These are phyloP conservation scores for Drosophila kambysellisi DNA, from an alignment of 2,888 invertebrate genomes.

Conservation along the genomic window DNA sequence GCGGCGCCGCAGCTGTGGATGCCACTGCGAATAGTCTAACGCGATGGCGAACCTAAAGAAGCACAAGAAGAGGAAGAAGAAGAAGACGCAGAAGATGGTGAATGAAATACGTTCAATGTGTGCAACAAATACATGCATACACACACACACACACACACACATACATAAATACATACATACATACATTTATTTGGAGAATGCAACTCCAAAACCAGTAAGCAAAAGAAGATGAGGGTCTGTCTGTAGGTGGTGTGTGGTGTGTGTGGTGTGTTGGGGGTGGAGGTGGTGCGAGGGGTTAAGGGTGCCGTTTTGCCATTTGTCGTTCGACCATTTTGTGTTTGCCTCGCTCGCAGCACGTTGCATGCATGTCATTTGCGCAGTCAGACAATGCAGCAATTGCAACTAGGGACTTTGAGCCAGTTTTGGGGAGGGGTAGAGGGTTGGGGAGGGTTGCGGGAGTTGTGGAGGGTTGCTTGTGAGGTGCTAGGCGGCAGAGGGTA, in stretches of 20 bases:
- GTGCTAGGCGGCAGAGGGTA: conserved; percentile 7
- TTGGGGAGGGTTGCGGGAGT: background rate
- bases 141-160: background rate
- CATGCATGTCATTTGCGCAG: conserved; percentile 80
- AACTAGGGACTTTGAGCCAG: conserved; percentile 15
- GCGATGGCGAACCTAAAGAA: background rate
- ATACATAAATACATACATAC: background rate
- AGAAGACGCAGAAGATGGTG: conserved; percentile 19
- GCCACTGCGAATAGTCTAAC: conserved; percentile 26
- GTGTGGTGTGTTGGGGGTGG: background rate
- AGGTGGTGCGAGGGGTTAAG: background rate
- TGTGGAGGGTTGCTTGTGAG: conserved; percentile 8
- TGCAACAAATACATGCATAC: background rate
- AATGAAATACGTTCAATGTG: conserved; percentile 24
- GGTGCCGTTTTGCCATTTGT: conserved; percentile 63
- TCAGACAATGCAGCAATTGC: conserved; percentile 64
- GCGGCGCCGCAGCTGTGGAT: conserved; percentile 68
- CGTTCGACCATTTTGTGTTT: conserved; percentile 70
- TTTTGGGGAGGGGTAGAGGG: background rate
- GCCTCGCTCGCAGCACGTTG: conserved; percentile 64
- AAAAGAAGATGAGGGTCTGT: background rate
- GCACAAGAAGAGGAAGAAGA: no score
- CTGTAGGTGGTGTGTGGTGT: background rate
- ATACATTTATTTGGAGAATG: conserved; percentile 9
- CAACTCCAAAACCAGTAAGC: conserved; percentile 15